Percentiles rank a stretch among this genome's conserved stretches.
phyloP scores from a whole-genome alignment of 2,113 vertebrate species.

The Thomomys bottae region DNA sequence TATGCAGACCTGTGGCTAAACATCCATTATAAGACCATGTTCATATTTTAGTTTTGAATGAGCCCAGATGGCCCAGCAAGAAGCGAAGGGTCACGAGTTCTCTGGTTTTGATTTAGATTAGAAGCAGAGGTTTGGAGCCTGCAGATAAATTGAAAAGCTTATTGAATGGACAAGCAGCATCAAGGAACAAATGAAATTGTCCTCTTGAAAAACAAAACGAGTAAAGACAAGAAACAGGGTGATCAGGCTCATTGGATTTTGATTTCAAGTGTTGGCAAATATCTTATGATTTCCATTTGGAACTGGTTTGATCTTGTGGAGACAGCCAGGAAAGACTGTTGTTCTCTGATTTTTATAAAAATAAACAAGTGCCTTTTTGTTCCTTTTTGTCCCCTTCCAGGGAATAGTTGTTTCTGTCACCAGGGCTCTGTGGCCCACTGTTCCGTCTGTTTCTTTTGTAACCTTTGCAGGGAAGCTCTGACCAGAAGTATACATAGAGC shows the following conservation, averaged over 20 bases:
- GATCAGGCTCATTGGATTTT: neutral
- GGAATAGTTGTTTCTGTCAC: constrained; percentile 65
- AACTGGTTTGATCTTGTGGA: constrained; percentile 72
- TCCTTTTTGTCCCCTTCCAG: constrained; percentile 38
- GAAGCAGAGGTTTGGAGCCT: constrained; percentile 43
- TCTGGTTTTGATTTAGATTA: constrained; percentile 58
- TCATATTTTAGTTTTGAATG: neutral
- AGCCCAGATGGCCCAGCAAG: neutral
- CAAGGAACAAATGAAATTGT: constrained; percentile 43
- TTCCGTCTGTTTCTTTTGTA: constrained; percentile 61
- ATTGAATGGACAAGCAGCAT: constrained; percentile 38
- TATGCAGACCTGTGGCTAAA: neutral
- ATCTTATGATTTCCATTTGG: constrained; percentile 47
- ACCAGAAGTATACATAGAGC: constrained; percentile 12
- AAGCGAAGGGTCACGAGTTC: neutral
- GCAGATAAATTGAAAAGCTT: constrained; percentile 31
- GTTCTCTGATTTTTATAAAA: constrained; percentile 67
- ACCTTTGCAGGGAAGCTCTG: constrained; percentile 29
- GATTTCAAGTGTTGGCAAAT: constrained; percentile 56
- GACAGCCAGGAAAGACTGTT: constrained; percentile 44
- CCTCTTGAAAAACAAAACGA: constrained; percentile 39
- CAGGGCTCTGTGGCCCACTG: constrained; percentile 18
- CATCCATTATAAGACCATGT: neutral
- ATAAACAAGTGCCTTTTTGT: constrained; percentile 70
- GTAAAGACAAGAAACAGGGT: constrained; percentile 52